Percentiles rank a stretch among this genome's conserved stretches.
Evolutionary conservation across 2,888 invertebrate species (phyloP).

Genomic region (Ischnus inquisitorius): DNA sequence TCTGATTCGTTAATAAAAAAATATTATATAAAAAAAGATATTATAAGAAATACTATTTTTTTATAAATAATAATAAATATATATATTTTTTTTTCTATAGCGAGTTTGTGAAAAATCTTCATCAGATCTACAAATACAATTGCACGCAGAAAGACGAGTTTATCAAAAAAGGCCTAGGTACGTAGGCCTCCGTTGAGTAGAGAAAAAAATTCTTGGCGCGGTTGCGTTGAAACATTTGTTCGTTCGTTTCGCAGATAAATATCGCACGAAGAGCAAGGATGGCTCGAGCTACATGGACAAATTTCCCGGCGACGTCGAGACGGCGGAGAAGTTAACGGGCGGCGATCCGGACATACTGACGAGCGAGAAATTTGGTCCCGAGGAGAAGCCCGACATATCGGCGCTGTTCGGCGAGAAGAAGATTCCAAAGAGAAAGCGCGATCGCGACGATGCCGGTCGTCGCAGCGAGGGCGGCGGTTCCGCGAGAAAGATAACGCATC

Average conservation of each 20-base stretch:
- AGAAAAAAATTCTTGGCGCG: not conserved
- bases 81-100: conserved; percentile 86
- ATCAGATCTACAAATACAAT: conserved; percentile 92
- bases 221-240: not conserved
- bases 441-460: conserved; percentile 75
- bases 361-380: conserved; percentile 87
- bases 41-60: no score
- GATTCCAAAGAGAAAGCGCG: conserved; percentile 82
- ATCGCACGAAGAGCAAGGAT: conserved; percentile 88
- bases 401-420: conserved; percentile 87
- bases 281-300: conserved; percentile 89
- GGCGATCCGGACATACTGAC: conserved; percentile 91
- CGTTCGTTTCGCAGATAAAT: conserved; percentile 86
- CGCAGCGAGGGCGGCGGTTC: conserved; percentile 74
- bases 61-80: not conserved
- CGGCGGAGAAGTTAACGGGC: conserved; percentile 90
- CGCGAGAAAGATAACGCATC: conserved; percentile 85
- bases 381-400: conserved; percentile 86
- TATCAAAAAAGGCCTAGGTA: conserved; percentile 93
- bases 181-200: conserved; percentile 77
- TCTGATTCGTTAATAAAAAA: no score
- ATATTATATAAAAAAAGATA: no score
- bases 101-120: conserved; percentile 91
- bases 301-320: conserved; percentile 92
- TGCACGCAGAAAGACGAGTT: conserved; percentile 93